Evolutionary conservation across 2,888 invertebrate species (phyloP).

Genomic region (Crematogaster levior): DNA sequence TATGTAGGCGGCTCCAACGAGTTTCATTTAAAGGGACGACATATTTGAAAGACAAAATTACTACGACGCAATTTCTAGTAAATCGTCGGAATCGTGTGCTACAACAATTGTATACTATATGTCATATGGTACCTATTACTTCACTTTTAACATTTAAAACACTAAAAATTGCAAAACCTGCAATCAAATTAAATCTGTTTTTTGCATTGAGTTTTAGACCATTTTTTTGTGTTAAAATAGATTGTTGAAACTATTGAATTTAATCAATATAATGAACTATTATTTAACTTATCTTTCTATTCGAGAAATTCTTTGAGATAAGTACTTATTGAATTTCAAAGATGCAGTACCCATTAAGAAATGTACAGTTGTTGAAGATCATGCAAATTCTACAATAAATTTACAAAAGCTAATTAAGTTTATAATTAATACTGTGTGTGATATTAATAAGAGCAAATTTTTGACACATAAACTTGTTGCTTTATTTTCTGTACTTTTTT

Average conservation of each 20-base stretch:
- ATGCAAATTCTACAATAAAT: not conserved
- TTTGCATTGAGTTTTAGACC: not conserved
- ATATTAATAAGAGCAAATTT: not conserved
- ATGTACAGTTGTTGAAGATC: not conserved
- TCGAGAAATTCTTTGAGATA: not conserved
- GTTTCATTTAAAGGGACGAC: slow-evolving; percentile 43
- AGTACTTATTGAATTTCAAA: not conserved
- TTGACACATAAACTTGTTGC: not conserved
- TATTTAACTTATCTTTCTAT: not conserved
- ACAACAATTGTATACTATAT: not conserved
- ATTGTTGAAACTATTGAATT: not conserved
- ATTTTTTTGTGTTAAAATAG: not conserved
- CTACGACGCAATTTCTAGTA: slow-evolving; percentile 9
- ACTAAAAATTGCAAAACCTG: not conserved
- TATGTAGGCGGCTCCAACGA: slow-evolving; percentile 33
- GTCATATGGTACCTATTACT: no score
- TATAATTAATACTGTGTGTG: not conserved
- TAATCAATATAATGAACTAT: not conserved
- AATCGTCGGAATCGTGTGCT: not conserved
- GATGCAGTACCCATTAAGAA: not conserved
- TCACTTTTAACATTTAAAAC: not conserved
- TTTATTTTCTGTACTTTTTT: not conserved
- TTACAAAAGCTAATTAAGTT: not conserved
- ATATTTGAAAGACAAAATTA: slow-evolving; percentile 26
- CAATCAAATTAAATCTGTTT: not conserved